These are phyloP conservation scores for Sabatieria punctata DNA, from an alignment of 2,888 invertebrate genomes.

Conservation along the genomic window DNA sequence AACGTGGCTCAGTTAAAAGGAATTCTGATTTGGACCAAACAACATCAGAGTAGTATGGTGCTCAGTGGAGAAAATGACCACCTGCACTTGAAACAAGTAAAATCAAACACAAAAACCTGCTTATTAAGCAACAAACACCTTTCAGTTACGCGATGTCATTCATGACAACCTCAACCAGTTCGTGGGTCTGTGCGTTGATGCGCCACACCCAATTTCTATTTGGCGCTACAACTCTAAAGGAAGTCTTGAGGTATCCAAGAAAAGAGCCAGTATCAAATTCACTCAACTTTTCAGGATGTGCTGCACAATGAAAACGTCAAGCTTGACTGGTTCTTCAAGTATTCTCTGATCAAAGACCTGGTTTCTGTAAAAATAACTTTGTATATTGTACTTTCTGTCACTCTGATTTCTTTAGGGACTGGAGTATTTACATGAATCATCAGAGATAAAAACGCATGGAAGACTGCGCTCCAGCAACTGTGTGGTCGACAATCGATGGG, in stretches of 20 bases:
- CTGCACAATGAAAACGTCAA: neutral
- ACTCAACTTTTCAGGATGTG: neutral
- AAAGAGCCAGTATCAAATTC: neutral
- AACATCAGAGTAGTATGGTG: constrained; percentile 2
- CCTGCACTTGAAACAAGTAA: constrained; percentile 1
- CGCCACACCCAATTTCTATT: neutral
- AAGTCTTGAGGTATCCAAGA: constrained; percentile 1
- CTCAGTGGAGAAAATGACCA: constrained; percentile 3
- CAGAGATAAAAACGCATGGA: neutral
- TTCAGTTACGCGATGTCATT: constrained; percentile 1
- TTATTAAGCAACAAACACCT: no score
- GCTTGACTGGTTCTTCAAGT: constrained; percentile 1
- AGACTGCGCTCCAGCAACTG: neutral
- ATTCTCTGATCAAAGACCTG: neutral
- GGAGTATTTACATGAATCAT: neutral
- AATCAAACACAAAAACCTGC: no score
- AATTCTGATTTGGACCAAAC: constrained; percentile 4
- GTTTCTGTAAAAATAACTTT: neutral
- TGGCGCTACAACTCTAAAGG: constrained; percentile 2
- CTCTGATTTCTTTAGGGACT: neutral
- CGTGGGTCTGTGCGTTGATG: constrained; percentile 2
- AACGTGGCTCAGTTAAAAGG: no score
- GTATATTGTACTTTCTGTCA: neutral
- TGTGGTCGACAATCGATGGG: neutral
- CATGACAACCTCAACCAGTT: constrained; percentile 1